Evolutionary conservation across 2,113 vertebrate species (phyloP), one percentile per base, ranked within the genome.

Genomic region (Hystrix cristata): DNA sequence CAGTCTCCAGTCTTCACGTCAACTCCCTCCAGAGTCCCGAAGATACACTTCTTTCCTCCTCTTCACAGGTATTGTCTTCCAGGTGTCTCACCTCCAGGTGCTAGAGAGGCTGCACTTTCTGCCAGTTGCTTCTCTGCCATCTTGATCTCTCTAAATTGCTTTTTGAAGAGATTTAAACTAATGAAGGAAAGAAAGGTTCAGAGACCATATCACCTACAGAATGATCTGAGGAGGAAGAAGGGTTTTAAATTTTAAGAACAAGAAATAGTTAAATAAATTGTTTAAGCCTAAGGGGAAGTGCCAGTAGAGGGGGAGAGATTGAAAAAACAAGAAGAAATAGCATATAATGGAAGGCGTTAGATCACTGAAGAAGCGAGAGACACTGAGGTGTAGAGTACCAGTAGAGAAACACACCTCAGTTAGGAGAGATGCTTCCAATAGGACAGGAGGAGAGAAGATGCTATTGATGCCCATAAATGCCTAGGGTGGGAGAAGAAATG

Each of bases 211-310:
- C 46, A 90, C 14, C 19, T 48, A 90, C 13, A 87, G 29, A 80
- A 76, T 38, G 29, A 72, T 71, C 48, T 34, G 27, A 95, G 27
- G 12, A 59, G 29, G 25, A n/a, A 79, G 71, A 86, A 57, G 3
- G 3, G 16, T 84, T 91, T 93, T 85, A 55, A 89, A 84, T 94
- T 92, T 82, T 72, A 86, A 93, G 27, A 60, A 91, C 4, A 80
- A 88, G 13, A 78, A 80, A 82, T 19, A 92, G 65, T 48, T 94
- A 29, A 57, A 23, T 15, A 76, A 69, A 9, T 93, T 43, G 80
- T 93, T 78, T 87, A 87, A 87, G 57, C 14, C n/a, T 79, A 65
- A 94, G 46, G 51, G 19, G 31, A 90, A 89, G 65, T 59, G 10
- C 57, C 46, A 87, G 51, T 51, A 69, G 51, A 85, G 16, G 76